Conservation (phyloP, 2,113 vertebrate genomes). For the Ammodytes dubius region DNA sequence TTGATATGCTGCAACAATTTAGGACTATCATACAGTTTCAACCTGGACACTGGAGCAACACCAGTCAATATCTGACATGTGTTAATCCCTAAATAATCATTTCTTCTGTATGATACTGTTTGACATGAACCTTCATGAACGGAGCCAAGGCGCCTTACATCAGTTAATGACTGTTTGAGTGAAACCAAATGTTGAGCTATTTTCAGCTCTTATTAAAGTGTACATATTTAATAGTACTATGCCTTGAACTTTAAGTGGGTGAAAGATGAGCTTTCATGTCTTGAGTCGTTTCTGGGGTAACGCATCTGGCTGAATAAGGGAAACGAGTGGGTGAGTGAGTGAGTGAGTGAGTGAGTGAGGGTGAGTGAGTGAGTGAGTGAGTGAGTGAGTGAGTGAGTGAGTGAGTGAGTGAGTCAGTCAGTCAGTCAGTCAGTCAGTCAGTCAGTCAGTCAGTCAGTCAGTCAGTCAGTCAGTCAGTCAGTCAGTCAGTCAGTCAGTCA, state of each 20-base stretch:
- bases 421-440: neutral
- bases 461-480: too few species aligned
- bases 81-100: neutral
- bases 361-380: too few species aligned
- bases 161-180: neutral
- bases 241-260: neutral
- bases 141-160: neutral
- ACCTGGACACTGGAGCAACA: neutral
- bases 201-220: neutral
- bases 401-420: too few species aligned
- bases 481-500: too few species aligned
- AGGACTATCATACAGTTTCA: too few species aligned
- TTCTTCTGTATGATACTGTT: neutral
- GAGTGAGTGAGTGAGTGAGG: neutral
- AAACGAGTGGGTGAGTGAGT: neutral
- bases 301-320: neutral
- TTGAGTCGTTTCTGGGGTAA: neutral
- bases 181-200: neutral
- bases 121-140: neutral
- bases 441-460: neutral
- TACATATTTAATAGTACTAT: neutral
- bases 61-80: neutral
- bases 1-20: neutral
- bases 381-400: too few species aligned
- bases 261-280: neutral